A percentile compares a stretch with the other conserved stretches of the same genome.
Conservation (phyloP, 2,797 vertebrate genomes). For the Galagoides demidoff region DNA sequence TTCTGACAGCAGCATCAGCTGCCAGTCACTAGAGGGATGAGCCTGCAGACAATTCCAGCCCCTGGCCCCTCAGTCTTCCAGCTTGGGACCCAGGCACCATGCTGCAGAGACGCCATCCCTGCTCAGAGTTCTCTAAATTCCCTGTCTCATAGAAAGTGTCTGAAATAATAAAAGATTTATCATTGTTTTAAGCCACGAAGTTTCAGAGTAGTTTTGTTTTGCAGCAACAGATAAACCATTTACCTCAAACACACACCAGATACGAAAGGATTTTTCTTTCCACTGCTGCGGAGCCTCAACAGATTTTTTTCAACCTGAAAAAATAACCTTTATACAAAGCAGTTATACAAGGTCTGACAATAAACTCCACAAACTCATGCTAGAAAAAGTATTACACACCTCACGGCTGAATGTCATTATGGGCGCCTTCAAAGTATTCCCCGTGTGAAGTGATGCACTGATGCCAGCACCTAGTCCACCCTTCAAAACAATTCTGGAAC, state of each 20-base stretch:
- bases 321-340: constrained; percentile 4
- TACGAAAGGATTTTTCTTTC: not conserved
- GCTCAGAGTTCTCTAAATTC: not conserved
- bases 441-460: no score
- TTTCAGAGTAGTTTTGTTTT: not conserved
- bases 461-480: no score
- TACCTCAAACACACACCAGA: not conserved
- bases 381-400: no score
- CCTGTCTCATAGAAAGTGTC: not conserved
- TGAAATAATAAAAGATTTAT: not conserved
- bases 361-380: no score
- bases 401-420: no score
- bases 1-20: not conserved
- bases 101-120: not conserved
- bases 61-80: not conserved
- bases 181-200: not conserved
- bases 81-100: accelerated
- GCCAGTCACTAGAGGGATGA: not conserved
- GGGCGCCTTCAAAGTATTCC: no score
- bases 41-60: not conserved
- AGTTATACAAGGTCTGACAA: not conserved
- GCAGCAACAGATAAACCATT: not conserved
- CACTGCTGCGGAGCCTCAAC: no score
- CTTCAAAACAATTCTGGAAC: no score
- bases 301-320: constrained; percentile 30